Percentiles rank a stretch among this genome's conserved stretches.
These are phyloP conservation scores for Pteropus alecto DNA, from an alignment of 2,113 vertebrate genomes.

Conservation along the genomic window DNA sequence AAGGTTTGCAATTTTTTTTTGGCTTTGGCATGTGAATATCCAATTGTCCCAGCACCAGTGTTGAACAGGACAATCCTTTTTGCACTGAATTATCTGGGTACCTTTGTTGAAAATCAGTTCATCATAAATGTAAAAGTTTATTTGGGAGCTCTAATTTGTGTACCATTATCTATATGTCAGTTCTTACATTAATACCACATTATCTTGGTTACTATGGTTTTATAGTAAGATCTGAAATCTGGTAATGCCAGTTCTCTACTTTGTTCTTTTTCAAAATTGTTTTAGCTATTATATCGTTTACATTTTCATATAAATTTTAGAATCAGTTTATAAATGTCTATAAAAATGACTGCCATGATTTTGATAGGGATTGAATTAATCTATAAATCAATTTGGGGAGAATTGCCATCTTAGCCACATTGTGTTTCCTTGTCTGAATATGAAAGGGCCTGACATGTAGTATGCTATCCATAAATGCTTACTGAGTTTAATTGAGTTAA, in stretches of 20 bases:
- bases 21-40: not conserved
- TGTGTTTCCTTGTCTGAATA: not conserved
- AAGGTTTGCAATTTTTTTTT: not conserved
- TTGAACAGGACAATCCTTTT: not conserved
- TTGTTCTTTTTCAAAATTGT: not conserved
- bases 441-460: not conserved
- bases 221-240: constrained; percentile 10
- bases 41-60: not conserved
- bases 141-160: not conserved
- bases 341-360: not conserved
- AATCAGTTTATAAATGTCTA: not conserved
- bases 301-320: constrained; percentile 16
- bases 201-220: not conserved
- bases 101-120: not conserved
- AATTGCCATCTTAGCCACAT: not conserved
- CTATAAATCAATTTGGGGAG: not conserved
- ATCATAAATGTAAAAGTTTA: not conserved
- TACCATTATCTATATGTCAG: not conserved
- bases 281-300: not conserved
- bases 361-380: constrained; percentile 2
- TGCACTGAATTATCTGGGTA: not conserved
- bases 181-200: not conserved
- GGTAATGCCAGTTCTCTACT: not conserved
- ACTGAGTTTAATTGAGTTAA: not conserved
- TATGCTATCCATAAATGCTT: not conserved